These are phyloP conservation scores for Holotrichia oblita DNA, from an alignment of 1,140 invertebrate genomes.

Conservation along the genomic window DNA sequence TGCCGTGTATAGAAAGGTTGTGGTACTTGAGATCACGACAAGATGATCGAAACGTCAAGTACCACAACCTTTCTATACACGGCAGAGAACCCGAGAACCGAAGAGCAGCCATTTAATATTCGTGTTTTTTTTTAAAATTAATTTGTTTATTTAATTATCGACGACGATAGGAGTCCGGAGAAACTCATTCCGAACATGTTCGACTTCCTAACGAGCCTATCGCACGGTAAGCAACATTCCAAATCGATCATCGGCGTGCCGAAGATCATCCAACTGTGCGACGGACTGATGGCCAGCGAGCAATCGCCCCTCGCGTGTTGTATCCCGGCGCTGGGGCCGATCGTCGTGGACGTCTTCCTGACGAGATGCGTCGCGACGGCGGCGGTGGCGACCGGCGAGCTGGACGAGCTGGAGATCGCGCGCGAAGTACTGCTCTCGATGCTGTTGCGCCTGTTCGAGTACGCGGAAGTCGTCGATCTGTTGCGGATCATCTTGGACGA, in stretches of 20 bases:
- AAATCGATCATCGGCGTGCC: slow-evolving; percentile 86
- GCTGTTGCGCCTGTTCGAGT: slow-evolving; percentile 80
- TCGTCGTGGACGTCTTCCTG: slow-evolving; percentile 86
- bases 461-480: slow-evolving; percentile 76
- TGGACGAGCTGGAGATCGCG: slow-evolving; percentile 86
- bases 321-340: slow-evolving; percentile 81
- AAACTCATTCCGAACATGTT: slow-evolving; percentile 82
- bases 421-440: slow-evolving; percentile 87
- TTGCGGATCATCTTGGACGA: slow-evolving; percentile 73
- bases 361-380: slow-evolving; percentile 58
- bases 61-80: too few species aligned
- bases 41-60: too few species aligned
- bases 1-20: too few species aligned
- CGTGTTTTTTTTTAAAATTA: not conserved
- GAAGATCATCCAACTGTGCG: slow-evolving; percentile 89
- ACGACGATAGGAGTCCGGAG: slow-evolving; percentile 72
- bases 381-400: slow-evolving; percentile 65
- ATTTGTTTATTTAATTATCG: slow-evolving; percentile 38
- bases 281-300: slow-evolving; percentile 88
- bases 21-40: too few species aligned
- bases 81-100: too few species aligned
- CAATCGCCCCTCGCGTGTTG: slow-evolving; percentile 76
- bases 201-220: slow-evolving; percentile 84
- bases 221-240: slow-evolving; percentile 86
- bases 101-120: too few species aligned